These are phyloP conservation scores for Danio aesculapii DNA, from an alignment of 2,797 vertebrate genomes.

Conservation along the genomic window DNA sequence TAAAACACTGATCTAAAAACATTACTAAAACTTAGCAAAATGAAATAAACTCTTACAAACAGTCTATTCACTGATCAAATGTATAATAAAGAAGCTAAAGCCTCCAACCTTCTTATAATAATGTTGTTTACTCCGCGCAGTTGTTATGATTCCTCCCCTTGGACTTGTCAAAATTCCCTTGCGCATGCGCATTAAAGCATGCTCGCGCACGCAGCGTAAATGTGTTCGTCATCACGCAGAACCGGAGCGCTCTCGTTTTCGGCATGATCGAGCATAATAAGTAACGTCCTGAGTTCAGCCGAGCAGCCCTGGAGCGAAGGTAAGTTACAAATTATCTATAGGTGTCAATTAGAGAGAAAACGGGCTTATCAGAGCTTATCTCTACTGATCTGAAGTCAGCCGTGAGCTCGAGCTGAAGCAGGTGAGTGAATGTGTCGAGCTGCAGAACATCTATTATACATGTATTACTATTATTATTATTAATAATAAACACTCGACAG, in stretches of 20 bases:
- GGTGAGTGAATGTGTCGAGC: slow-evolving; percentile 1
- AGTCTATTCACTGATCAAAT: not conserved
- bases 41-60: too few relatives aligned
- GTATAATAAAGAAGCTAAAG: too few relatives aligned
- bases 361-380: not conserved
- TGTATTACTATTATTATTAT: not conserved
- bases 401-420: not conserved
- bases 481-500: too few relatives aligned
- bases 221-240: not conserved
- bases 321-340: not conserved
- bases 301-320: slow-evolving; percentile 5
- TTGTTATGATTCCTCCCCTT: not conserved
- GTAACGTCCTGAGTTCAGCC: not conserved
- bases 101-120: not conserved
- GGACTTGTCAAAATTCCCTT: too few relatives aligned
- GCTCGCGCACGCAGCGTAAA: not conserved
- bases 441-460: not conserved
- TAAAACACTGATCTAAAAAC: too few relatives aligned
- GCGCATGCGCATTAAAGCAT: not conserved
- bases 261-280: slow-evolving; percentile 14
- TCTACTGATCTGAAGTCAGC: not conserved
- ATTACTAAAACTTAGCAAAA: too few relatives aligned
- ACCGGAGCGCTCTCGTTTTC: not conserved
- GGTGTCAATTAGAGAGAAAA: too few relatives aligned
- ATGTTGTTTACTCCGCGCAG: not conserved